These are phyloP conservation scores for Scaptomyza montana DNA, from an alignment of 1,140 invertebrate species.

Conservation along the genomic window DNA sequence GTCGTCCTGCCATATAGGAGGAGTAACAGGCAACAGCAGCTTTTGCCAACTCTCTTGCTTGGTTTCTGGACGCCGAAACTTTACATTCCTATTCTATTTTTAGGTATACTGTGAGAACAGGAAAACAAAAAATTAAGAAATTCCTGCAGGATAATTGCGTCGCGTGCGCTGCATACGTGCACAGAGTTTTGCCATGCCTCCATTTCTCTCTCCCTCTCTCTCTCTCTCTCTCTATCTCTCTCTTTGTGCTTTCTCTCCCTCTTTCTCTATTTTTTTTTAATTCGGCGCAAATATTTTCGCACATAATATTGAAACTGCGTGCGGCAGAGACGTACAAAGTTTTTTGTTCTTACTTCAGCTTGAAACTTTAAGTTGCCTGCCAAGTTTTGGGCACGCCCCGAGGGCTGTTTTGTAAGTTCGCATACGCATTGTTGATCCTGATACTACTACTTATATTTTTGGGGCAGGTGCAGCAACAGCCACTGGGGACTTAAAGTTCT, in stretches of 20 bases:
- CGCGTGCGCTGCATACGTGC: conserved; percentile 54
- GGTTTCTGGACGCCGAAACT: conserved; percentile 13
- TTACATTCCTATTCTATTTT: conserved; percentile 11
- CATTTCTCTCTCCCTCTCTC: neutral
- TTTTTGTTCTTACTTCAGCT: conserved; percentile 10
- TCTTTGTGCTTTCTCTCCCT: neutral
- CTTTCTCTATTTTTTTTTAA: conserved; percentile 31
- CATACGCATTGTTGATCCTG: neutral
- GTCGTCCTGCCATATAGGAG: conserved; percentile 17
- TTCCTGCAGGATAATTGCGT: conserved; percentile 70
- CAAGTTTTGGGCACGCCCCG: conserved; percentile 24
- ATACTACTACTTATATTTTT: neutral
- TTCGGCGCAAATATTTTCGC: conserved; percentile 68
- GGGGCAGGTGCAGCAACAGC: conserved; percentile 27
- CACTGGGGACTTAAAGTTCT: conserved; percentile 3
- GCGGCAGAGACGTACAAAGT: conserved; percentile 24
- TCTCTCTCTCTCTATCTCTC: neutral
- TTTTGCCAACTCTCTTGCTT: neutral
- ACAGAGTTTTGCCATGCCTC: conserved; percentile 12
- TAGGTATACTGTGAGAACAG: neutral
- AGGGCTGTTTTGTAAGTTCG: conserved; percentile 18
- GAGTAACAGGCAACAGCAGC: conserved; percentile 9
- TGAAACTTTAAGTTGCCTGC: conserved; percentile 12
- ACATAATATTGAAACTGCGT: conserved; percentile 69
- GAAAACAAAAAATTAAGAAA: conserved; percentile 61